Evolutionary conservation across 2,888 invertebrate species (phyloP).

Genomic region (Sthenelais limicola): DNA sequence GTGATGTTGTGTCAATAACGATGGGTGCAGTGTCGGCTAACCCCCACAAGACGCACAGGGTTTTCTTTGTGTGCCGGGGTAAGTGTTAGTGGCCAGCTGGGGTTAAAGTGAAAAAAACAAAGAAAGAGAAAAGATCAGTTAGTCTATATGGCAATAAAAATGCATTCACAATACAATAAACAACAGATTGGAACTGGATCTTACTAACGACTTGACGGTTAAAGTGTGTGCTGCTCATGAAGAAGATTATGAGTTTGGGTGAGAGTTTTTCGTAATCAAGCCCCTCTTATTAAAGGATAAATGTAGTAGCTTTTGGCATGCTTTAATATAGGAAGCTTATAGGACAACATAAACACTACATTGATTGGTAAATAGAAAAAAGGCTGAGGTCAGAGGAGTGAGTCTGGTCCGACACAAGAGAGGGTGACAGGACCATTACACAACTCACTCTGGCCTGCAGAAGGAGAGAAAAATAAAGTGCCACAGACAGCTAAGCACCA

Average conservation of each 20-base stretch:
- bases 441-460: slow-evolving; percentile 7
- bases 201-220: slow-evolving; percentile 43
- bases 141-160: slow-evolving; percentile 47
- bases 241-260: slow-evolving; percentile 1
- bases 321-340: slow-evolving; percentile 36
- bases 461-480: slow-evolving; percentile 30
- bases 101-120: slow-evolving; percentile 45
- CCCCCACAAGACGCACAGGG: slow-evolving; percentile 37
- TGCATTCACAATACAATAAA: slow-evolving; percentile 45
- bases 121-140: slow-evolving; percentile 46
- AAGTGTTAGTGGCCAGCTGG: slow-evolving; percentile 48
- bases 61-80: slow-evolving; percentile 41
- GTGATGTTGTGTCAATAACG: slow-evolving; percentile 39
- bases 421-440: neutral
- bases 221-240: slow-evolving; percentile 41
- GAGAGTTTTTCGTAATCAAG: slow-evolving; percentile 24
- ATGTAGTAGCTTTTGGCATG: slow-evolving; percentile 34
- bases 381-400: slow-evolving; percentile 14
- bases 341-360: slow-evolving; percentile 37
- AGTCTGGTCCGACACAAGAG: neutral
- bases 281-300: slow-evolving; percentile 21
- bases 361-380: slow-evolving; percentile 33
- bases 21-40: slow-evolving; percentile 43
- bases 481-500: slow-evolving; percentile 43
- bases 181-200: slow-evolving; percentile 39